phyloP scores from a whole-genome alignment of 2,797 vertebrate species.

The Gouania willdenowi region DNA sequence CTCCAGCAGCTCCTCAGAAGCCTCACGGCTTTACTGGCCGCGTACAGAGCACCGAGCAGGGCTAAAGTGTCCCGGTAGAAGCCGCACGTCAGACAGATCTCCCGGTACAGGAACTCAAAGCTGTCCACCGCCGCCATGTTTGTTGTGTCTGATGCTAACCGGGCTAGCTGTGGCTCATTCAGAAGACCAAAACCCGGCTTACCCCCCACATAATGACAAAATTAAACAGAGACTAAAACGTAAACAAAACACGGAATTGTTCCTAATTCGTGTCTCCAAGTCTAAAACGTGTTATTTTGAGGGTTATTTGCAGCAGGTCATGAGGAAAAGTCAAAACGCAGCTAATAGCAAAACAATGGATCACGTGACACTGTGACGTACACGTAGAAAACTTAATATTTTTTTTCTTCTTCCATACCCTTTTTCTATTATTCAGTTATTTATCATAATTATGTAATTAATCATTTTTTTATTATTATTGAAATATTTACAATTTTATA shows the following conservation, averaged over 20 bases:
- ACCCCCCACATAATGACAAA: neutral
- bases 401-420: too few species aligned
- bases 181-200: neutral
- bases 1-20: conserved; percentile 77
- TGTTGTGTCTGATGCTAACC: neutral
- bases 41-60: conserved; percentile 87
- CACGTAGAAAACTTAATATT: too few species aligned
- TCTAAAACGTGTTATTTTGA: too few species aligned
- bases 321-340: neutral
- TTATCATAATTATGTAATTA: too few species aligned
- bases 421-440: too few species aligned
- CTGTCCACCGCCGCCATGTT: conserved; percentile 93
- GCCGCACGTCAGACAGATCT: conserved; percentile 84
- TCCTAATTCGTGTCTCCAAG: too few species aligned
- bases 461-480: too few species aligned
- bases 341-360: conserved; percentile 43
- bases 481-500: too few species aligned
- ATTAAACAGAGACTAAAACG: neutral
- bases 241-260: neutral
- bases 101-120: conserved; percentile 85
- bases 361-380: conserved; percentile 34
- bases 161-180: neutral
- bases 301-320: too few species aligned
- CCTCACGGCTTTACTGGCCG: conserved; percentile 70
- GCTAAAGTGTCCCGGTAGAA: conserved; percentile 84